Percentiles rank a stretch among this genome's conserved stretches.
Conservation (phyloP, 1,140 invertebrate genomes). For the Drosophila gunungcola region DNA sequence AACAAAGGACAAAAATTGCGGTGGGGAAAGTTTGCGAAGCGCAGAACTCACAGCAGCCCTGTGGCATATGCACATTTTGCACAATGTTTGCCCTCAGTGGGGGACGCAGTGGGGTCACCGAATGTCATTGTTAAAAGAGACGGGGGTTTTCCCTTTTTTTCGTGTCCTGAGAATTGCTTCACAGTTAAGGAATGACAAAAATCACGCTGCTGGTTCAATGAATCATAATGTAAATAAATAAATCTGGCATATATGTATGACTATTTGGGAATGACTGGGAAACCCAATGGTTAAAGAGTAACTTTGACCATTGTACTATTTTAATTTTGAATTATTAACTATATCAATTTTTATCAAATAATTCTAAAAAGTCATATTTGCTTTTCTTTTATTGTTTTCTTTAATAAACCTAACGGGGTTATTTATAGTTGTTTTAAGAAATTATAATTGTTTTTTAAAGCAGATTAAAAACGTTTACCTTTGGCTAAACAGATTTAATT, state of each 20-base stretch:
- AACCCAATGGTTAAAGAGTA: constrained; percentile 32
- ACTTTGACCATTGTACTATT: constrained; percentile 4
- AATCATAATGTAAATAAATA: constrained; percentile 74
- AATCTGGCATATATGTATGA: constrained; percentile 5
- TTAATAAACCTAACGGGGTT: too few species aligned
- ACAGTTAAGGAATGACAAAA: constrained; percentile 58
- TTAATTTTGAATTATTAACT: too few species aligned
- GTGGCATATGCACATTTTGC: constrained; percentile 46
- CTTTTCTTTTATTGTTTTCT: too few species aligned
- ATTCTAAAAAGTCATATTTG: too few species aligned
- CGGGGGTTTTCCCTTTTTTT: constrained; percentile 18
- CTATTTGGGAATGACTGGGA: constrained; percentile 6
- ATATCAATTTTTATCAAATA: too few species aligned
- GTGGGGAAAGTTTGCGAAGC: constrained; percentile 35
- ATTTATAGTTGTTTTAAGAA: too few species aligned
- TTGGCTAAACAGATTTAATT: too few species aligned
- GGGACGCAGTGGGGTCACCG: constrained; percentile 10
- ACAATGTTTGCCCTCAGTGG: constrained; percentile 24
- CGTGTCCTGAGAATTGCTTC: constrained; percentile 7
- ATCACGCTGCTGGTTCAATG: constrained; percentile 62
- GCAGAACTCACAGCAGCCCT: constrained; percentile 27
- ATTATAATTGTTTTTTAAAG: too few species aligned
- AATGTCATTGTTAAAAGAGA: constrained; percentile 70
- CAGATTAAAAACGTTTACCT: too few species aligned
- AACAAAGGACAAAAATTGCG: constrained; percentile 62